These are phyloP conservation scores for Sphaerophoria taeniata DNA, from an alignment of 2,888 invertebrate genomes.

Conservation along the genomic window DNA sequence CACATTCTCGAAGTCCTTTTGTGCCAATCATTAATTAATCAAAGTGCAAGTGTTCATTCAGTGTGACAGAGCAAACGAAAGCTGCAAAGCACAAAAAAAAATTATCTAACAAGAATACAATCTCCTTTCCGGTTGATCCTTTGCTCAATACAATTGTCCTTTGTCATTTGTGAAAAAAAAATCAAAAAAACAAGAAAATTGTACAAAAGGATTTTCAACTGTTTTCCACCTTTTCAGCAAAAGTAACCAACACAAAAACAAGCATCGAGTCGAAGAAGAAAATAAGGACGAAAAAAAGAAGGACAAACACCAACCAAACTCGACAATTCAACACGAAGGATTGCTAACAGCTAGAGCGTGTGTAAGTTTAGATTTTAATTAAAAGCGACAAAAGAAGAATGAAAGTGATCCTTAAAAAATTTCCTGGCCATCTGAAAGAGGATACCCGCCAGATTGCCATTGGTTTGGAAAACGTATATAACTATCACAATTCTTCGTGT, in stretches of 20 bases:
- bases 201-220: slow-evolving; percentile 47
- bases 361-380: slow-evolving; percentile 75
- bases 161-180: slow-evolving; percentile 43
- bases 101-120: slow-evolving; percentile 41
- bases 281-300: not conserved
- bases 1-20: slow-evolving; percentile 40
- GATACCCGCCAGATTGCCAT: not conserved
- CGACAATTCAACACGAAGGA: slow-evolving; percentile 35
- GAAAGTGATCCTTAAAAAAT: slow-evolving; percentile 71
- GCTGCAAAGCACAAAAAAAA: slow-evolving; percentile 8
- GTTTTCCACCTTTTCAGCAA: slow-evolving; percentile 50
- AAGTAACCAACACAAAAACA: not conserved
- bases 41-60: slow-evolving; percentile 64
- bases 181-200: slow-evolving; percentile 1
- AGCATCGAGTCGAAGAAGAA: not conserved
- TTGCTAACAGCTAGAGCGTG: slow-evolving; percentile 43
- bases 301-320: slow-evolving; percentile 23
- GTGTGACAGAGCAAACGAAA: slow-evolving; percentile 40
- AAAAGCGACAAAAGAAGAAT: slow-evolving; percentile 69
- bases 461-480: not conserved
- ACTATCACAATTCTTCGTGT: slow-evolving; percentile 41
- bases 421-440: slow-evolving; percentile 3
- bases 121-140: slow-evolving; percentile 66
- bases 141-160: slow-evolving; percentile 58
- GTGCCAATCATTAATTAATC: slow-evolving; percentile 71